Base-by-base conservation (phyloP, 2,888 invertebrate genomes). In the Orthonychiurus folsomi region DNA sequence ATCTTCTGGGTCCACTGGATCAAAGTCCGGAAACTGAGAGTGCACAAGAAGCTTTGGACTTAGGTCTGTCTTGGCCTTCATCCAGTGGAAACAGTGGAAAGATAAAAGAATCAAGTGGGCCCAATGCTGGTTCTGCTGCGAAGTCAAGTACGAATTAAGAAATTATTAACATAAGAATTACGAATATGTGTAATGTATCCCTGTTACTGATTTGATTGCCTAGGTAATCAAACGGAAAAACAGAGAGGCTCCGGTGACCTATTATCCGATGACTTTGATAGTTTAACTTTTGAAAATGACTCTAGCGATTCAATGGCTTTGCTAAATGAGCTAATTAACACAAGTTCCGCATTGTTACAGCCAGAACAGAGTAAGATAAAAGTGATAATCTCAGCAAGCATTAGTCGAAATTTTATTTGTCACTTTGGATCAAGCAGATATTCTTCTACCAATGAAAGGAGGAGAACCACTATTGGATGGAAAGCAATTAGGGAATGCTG, bases 21-120 rank as follows among this genome's bases (percentile, higher is more conserved):
- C 61, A 63, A 50, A 72, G 70, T 60, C 68, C 72, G 20, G 72
- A 70, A 27, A 66, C 72, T 5, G 72, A 72, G 50, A 64, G 62
- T 18, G 72, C 70, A 9, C 65, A 68, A 18, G 72, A 72, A 52
- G 66, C 69, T 12, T 57, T 72, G 24, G 69, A 72, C 52, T 60
- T 72, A n/a, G 68, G 65, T 48, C 56, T 72, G 18, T 67, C 59
- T 15, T 59, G 59, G 59, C 59, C 59, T n/a, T 59, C 59, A 23
- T 21, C 48, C 37, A 9, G n/a, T n/a, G n/a, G n/a, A n/a, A n/a
- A n/a, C n/a, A n/a, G n/a, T n/a, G n/a, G n/a, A n/a, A n/a, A n/a
- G n/a, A n/a, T n/a, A n/a, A n/a, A n/a, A n/a, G 52, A n/a, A 21
- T 52, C 48, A 15, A 23, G 52, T 52, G 52, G 21, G n/a, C 21